Evolutionary conservation across 1,140 invertebrate species (phyloP).

Genomic region (Glossosoma conforme): DNA sequence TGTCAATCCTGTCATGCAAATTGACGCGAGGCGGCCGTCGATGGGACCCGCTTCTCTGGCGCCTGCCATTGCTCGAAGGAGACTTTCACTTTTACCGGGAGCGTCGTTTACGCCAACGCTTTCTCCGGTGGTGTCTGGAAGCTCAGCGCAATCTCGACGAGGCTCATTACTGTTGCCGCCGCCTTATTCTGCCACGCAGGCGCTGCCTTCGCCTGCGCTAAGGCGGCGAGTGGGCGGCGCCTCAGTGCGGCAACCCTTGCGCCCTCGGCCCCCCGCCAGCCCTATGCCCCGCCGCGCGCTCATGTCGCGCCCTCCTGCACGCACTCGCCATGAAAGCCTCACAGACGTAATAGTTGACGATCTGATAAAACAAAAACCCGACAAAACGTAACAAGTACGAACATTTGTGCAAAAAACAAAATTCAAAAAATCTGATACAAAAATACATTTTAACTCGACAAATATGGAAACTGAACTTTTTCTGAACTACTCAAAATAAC

Average conservation of each 20-base stretch:
- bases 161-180: slow-evolving; percentile 21
- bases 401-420: too few relatives aligned
- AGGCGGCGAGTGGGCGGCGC: slow-evolving; percentile 4
- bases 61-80: slow-evolving; percentile 17
- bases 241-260: slow-evolving; percentile 8
- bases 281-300: slow-evolving; percentile 15
- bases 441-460: too few relatives aligned
- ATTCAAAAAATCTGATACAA: too few relatives aligned
- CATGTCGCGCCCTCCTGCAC: slow-evolving; percentile 1
- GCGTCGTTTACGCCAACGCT: slow-evolving; percentile 11
- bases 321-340: slow-evolving; percentile 25
- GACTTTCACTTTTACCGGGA: slow-evolving; percentile 14
- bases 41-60: slow-evolving; percentile 8
- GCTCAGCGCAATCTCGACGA: not conserved
- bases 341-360: slow-evolving; percentile 24
- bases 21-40: slow-evolving; percentile 3
- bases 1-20: slow-evolving; percentile 7
- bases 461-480: too few relatives aligned
- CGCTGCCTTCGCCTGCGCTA: not conserved
- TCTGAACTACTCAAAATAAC: too few relatives aligned
- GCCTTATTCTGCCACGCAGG: slow-evolving; percentile 17
- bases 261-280: slow-evolving; percentile 1
- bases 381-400: too few relatives aligned
- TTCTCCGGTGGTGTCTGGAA: slow-evolving; percentile 14
- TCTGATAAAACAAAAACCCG: slow-evolving; percentile 1